Base-by-base conservation (phyloP, 1,140 invertebrate species). In the Eufriesea mexicana region DNA sequence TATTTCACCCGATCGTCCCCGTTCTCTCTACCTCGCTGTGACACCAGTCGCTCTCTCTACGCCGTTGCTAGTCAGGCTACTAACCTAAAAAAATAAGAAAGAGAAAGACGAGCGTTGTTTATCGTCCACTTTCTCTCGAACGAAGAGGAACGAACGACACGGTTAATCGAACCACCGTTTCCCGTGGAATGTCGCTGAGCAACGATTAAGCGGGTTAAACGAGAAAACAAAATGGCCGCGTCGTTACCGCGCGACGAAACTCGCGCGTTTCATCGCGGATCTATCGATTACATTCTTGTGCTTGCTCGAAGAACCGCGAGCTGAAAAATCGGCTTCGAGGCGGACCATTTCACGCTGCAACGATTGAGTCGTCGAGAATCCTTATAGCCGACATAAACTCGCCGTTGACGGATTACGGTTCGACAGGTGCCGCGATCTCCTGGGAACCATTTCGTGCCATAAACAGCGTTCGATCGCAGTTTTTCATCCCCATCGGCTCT, bases 61-160 rank as follows among this genome's bases (percentile, higher is more conserved):
- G 20, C 18, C 23, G 10, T 23, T n/a, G n/a, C 20, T 25, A 12
- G n/a, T 23, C 8, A 23, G 16, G 5, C 12, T 35, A 35, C 35
- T 35, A 45, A 20, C 28, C 61, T n/a, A 28, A 54, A 67, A 77
- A 78, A 78, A 16, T 54, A 61, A 4, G 12, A 74, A 45, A 45
- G 18, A 62, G 14, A 54, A 62, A 49, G 16, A 70, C 14, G 16
- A 28, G 18, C 68, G 6, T 64, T 74, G 47, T 55, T 74, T 81
- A 55, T 55, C 42, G n/a, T 45, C 8, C 28, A 16, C 71, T 74
- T 81, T 81, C 78, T 42, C 68, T 35, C 7, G 54, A 35, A 28
- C 28, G 23, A 23, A 59, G 18, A 51, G 47, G 35, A 35, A 35
- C 35, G 35, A 35, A 35, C 35, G 35, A 35, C 35, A 18, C 55